Base-by-base conservation (phyloP, 30 jellyfish, hydroid and myxozoan species). In the Cassiopea xamachana region DNA sequence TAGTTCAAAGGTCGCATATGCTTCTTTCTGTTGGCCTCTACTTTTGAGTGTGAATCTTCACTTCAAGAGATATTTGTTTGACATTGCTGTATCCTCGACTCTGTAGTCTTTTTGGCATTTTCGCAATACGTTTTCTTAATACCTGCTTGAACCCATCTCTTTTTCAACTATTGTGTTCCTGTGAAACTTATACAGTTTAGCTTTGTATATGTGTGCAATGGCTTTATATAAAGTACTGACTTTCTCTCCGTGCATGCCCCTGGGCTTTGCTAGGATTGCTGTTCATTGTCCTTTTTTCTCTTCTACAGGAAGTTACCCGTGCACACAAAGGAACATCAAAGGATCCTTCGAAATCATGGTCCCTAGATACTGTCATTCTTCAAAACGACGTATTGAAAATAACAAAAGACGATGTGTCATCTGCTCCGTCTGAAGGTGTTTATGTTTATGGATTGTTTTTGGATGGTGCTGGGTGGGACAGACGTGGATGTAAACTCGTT, bases 401-500 rank as follows among this genome's bases (percentile, higher is more conserved):
- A 8, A 19, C 74, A 2, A 92, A 92, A 81, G 98, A 92, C 67
- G 98, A 92, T 81, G 93, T 92, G 71, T 73, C 92, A 5, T 67
- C 96, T 4, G 88, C 98, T 6, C 98, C 98, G n/a, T 62, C 95
- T 48, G 98, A 92, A 58, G 98, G 98, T 19, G 98, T 92, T 68
- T 92, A 92, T 70, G 98, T 92, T 13, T 86, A 92, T 70, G 98
- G 98, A n/a, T 64, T 92, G 85, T 92, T 87, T 48, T 84, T 92
- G 70, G 98, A 92, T 49, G 98, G 98, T 73, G 96, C 98, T 1
- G 98, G 98, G 18, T 92, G 98, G 98, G 98, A 92, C 73, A 61
- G 93, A 69, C 95, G 98, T 72, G 98, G 98, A 7, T 81, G 93
- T 87, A 92, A 87, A 68, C 96, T 92, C 15, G 84, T 81, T 19